These are phyloP conservation scores for Myotis daubentonii DNA, from an alignment of 2,797 vertebrate genomes.

Conservation along the genomic window DNA sequence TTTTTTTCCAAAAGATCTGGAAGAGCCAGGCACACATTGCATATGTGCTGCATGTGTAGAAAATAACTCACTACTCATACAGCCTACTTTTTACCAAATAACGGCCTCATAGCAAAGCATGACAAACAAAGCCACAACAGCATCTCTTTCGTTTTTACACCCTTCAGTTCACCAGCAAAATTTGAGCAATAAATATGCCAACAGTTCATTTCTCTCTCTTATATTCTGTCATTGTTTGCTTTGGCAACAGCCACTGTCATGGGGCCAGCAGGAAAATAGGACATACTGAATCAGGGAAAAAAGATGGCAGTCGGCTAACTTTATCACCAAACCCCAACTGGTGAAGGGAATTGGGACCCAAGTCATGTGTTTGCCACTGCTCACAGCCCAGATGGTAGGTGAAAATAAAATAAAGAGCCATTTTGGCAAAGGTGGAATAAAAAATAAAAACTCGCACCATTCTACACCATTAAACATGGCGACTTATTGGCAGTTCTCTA, in stretches of 20 bases:
- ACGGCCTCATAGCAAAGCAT: constrained; percentile 36
- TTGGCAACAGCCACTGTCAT: constrained; percentile 76
- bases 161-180: constrained; percentile 59
- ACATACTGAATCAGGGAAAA: constrained; percentile 68
- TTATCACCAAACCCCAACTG: constrained; percentile 64
- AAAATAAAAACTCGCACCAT: background rate
- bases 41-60: constrained; percentile 13
- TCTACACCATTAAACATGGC: background rate
- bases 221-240: constrained; percentile 81
- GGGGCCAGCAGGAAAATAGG: constrained; percentile 70
- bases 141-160: constrained; percentile 55
- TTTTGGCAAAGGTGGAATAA: background rate
- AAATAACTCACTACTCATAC: constrained; percentile 29
- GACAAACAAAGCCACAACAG: constrained; percentile 63
- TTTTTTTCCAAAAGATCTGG: background rate
- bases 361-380: constrained; percentile 52
- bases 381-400: constrained; percentile 40
- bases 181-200: constrained; percentile 72
- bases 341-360: constrained; percentile 54
- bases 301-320: constrained; percentile 70
- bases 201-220: constrained; percentile 76
- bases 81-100: constrained; percentile 36
- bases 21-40: background rate
- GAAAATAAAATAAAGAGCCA: constrained; percentile 29
- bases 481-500: background rate